Evolutionary conservation across 2,797 vertebrate genomes (phyloP), one percentile per base, ranked within the genome.

Genomic region (Eidolon dupreanum): DNA sequence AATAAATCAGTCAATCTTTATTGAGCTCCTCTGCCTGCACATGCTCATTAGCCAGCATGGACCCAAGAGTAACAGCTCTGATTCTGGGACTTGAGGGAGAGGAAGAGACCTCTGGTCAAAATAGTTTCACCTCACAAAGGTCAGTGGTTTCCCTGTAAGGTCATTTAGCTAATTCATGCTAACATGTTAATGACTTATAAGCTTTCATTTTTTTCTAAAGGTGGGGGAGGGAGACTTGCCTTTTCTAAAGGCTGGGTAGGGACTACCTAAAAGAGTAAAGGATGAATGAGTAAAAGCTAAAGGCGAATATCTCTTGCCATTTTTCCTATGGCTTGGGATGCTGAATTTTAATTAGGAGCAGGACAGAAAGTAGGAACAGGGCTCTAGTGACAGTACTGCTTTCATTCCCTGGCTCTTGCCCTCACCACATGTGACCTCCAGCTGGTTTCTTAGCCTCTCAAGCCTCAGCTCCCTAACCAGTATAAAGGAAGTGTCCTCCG

Each of bases 1-100:
- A 97, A 97, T 97, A 95, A 70, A 95, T 87, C 92, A 96, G 90
- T 97, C 96, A 95, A 94, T 97, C 93, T 90, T 94, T 96, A 97
- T 97, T 82, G 97, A 97, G 79, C 93, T 89, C 71, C 53, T 97
- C 70, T 78, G 78, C 59, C 90, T 51, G 93, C 96, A 96, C 75
- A 92, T 63, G 86, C 93, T 97, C 97, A 95, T 97, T 97, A 98
- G 88, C 70, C 77, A 82, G 93, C 83, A 41, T n/a, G 59, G 82
- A 87, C 95, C 74, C 91, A 88, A 82, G 85, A 96, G 92, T 36
- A 88, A 57, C 61, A 68, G 70, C 78, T 70, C 70, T 84, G 90
- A 84, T n/a, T 53, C 95, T 75, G 77, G 92, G 77, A 83, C 43
- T 24, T 61, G 46, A 89, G 83, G 88, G 61, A 88, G 59, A 96